phyloP scores from a whole-genome alignment of 1,140 invertebrate genomes.

The Camponotus pennsylvanicus region DNA sequence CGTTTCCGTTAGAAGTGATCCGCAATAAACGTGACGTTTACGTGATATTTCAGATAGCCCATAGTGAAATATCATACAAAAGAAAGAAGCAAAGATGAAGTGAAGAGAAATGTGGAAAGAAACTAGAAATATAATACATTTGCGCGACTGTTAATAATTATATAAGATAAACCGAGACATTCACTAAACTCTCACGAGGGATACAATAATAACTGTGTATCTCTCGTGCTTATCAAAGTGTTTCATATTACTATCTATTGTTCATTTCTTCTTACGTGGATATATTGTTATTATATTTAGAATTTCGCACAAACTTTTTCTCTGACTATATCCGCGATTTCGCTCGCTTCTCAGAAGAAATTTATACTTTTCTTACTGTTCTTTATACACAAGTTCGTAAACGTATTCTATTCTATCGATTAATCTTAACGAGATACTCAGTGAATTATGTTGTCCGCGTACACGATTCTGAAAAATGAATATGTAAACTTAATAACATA shows the following conservation, averaged over 20 bases:
- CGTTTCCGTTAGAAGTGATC: not conserved
- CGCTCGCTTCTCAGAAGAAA: slow-evolving; percentile 26
- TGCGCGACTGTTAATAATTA: slow-evolving; percentile 39
- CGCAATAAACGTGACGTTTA: not conserved
- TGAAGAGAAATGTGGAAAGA: slow-evolving; percentile 8
- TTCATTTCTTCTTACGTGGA: slow-evolving; percentile 54
- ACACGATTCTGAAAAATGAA: not conserved
- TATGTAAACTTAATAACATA: slow-evolving; percentile 1
- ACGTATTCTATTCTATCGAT: slow-evolving; percentile 70
- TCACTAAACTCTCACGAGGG: slow-evolving; percentile 11
- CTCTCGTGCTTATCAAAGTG: slow-evolving; percentile 41
- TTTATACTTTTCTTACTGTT: slow-evolving; percentile 36
- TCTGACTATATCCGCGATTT: slow-evolving; percentile 7
- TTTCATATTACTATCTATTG: slow-evolving; percentile 53
- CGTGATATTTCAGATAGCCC: slow-evolving; percentile 24
- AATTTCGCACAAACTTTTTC: slow-evolving; percentile 39
- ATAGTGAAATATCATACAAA: slow-evolving; percentile 54
- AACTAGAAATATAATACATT: slow-evolving; percentile 28
- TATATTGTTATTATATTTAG: slow-evolving; percentile 57
- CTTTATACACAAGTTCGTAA: slow-evolving; percentile 70
- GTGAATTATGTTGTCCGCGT: slow-evolving; percentile 41
- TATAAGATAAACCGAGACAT: slow-evolving; percentile 27
- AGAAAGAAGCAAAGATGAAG: slow-evolving; percentile 44
- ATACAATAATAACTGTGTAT: slow-evolving; percentile 22
- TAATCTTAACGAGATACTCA: slow-evolving; percentile 67